Conservation (phyloP, 30 jellyfish, hydroid and myxozoan species). For the Morbakka virulenta region DNA sequence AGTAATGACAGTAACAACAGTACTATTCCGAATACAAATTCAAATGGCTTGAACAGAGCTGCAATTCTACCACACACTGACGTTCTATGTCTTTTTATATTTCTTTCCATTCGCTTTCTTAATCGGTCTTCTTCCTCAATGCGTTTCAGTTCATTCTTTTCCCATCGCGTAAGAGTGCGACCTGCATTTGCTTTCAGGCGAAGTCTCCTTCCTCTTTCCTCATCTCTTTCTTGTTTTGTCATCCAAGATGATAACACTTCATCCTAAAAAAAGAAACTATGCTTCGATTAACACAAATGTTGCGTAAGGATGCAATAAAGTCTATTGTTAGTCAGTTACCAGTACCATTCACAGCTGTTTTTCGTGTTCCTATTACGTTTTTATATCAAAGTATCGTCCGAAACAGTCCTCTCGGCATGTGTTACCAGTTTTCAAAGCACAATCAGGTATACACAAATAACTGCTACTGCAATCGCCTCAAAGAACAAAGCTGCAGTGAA, state of each 20-base stretch:
- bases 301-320: neutral
- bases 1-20: slow-evolving; percentile 58
- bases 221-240: slow-evolving; percentile 74
- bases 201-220: slow-evolving; percentile 70
- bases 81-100: slow-evolving; percentile 7
- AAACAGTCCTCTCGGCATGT: too few species aligned
- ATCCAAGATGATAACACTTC: slow-evolving; percentile 29
- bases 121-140: slow-evolving; percentile 82
- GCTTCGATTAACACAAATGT: neutral
- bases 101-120: slow-evolving; percentile 72
- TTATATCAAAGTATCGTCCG: too few species aligned
- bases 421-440: too few species aligned
- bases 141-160: slow-evolving; percentile 72
- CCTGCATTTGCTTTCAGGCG: slow-evolving; percentile 90
- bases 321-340: too few species aligned
- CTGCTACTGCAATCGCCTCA: too few species aligned
- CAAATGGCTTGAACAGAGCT: slow-evolving; percentile 63
- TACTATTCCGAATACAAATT: slow-evolving; percentile 65
- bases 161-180: slow-evolving; percentile 77
- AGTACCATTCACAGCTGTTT: too few species aligned
- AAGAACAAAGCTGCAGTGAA: too few species aligned
- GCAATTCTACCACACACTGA: slow-evolving; percentile 57
- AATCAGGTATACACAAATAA: too few species aligned
- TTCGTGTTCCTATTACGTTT: too few species aligned
- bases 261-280: slow-evolving; percentile 36